These are phyloP conservation scores for Nilaparvata lugens DNA, from an alignment of 1,140 invertebrate genomes.

Conservation along the genomic window DNA sequence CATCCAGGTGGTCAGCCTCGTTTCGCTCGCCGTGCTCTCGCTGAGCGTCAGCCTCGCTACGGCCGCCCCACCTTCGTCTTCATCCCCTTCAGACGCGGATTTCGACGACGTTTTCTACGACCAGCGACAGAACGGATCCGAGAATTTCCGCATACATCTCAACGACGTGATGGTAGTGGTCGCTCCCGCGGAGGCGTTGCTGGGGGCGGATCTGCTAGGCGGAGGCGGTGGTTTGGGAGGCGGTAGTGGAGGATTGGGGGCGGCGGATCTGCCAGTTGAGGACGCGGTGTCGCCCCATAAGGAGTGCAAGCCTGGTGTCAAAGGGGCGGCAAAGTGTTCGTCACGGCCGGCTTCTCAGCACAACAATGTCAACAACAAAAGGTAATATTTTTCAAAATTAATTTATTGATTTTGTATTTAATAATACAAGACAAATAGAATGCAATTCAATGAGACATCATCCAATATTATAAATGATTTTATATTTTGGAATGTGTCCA, in stretches of 20 bases:
- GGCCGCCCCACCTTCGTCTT: neutral
- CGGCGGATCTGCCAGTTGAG: neutral
- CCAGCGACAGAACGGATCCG: constrained; percentile 58
- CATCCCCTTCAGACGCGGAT: neutral
- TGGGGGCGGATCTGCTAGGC: constrained; percentile 1
- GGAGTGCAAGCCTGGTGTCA: neutral
- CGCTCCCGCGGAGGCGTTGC: constrained; percentile 44
- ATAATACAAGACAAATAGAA: too few relatives aligned
- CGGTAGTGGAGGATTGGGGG: neutral
- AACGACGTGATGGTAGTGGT: constrained; percentile 53
- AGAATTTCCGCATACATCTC: constrained; percentile 54
- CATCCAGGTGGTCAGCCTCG: too few relatives aligned
- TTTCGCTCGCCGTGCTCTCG: too few relatives aligned
- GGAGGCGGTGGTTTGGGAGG: neutral
- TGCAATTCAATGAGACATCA: too few relatives aligned
- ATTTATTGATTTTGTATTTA: too few relatives aligned
- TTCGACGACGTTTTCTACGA: constrained; percentile 38
- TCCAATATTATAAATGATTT: too few relatives aligned
- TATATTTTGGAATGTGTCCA: too few relatives aligned
- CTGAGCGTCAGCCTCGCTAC: too few relatives aligned
- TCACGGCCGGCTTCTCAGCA: too few relatives aligned
- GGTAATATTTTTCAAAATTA: too few relatives aligned
- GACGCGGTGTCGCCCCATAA: neutral
- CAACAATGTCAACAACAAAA: too few relatives aligned
- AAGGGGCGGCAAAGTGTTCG: neutral